These are phyloP conservation scores for Linyphia triangularis DNA, from an alignment of 2,888 invertebrate genomes.

Conservation along the genomic window DNA sequence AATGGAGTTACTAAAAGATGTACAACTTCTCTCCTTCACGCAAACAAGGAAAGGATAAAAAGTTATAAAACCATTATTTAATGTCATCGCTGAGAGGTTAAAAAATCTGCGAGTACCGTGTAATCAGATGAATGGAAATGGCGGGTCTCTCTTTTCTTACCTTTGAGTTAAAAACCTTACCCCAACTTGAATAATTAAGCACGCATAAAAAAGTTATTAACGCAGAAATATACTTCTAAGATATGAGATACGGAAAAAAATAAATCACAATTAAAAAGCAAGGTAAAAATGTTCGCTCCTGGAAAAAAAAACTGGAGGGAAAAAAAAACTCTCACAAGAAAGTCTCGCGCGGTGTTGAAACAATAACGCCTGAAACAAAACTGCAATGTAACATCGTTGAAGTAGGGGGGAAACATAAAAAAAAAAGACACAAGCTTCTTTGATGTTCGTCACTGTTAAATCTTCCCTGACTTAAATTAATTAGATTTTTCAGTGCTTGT, in stretches of 20 bases:
- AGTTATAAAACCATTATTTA: conserved; percentile 67
- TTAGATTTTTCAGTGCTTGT: conserved; percentile 69
- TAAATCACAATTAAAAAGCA: conserved; percentile 68
- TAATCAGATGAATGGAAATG: conserved; percentile 69
- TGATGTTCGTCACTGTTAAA: conserved; percentile 67
- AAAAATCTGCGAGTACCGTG: conserved; percentile 10
- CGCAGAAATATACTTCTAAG: conserved; percentile 55
- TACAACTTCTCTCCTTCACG: conserved; percentile 25
- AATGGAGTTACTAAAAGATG: conserved; percentile 18
- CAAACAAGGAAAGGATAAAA: conserved; percentile 48
- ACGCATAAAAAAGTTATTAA: conserved; percentile 66
- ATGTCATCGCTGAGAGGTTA: conserved; percentile 48
- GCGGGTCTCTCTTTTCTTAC: conserved; percentile 21
- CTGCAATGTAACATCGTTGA: conserved; percentile 23
- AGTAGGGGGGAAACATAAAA: conserved; percentile 1
- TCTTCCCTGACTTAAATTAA: conserved; percentile 72
- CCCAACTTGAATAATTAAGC: conserved; percentile 69
- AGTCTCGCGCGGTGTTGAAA: conserved; percentile 26
- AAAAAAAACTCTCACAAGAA: conserved; percentile 32
- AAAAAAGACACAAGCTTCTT: conserved; percentile 52
- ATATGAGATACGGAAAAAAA: conserved; percentile 53
- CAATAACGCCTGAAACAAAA: conserved; percentile 69
- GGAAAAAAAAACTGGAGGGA: conserved; percentile 20
- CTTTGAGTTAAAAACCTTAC: conserved; percentile 31
- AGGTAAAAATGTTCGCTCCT: conserved; percentile 18